Evolutionary conservation across 1,140 invertebrate genomes (phyloP), one percentile per base, ranked within the genome.

Genomic region (Drosophila ohnishii): DNA sequence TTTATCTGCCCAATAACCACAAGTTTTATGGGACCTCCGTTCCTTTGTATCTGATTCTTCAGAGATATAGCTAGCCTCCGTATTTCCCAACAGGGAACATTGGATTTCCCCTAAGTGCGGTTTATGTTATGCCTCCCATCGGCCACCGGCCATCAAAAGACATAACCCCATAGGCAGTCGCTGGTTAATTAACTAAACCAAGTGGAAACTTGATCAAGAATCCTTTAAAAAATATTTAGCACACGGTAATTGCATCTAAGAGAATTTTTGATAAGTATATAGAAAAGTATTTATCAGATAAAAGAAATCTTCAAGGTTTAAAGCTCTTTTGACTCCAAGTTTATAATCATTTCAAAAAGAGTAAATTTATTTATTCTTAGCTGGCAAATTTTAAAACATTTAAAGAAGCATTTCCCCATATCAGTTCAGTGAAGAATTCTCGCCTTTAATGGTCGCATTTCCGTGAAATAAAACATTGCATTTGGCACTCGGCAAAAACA

Each of bases 1-100:
- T 70, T 35, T 28, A 48, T 50, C 66, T 58, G 65, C 32, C 62
- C 65, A 70, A 71, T 59, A 70, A 70, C 51, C 67, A 35, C 51
- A 50, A 57, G 30, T 66, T 69, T 69, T 69, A 69, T 69, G 47
- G 61, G 37, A 65, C 45, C 10, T 45, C 32, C 34, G 42, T 55
- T 53, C 32, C 22, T 34, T 66, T 55, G 47, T 53, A 69, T 55
- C 35, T 42, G 40, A 65, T 60, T 32, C 28, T 28, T 37, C 34
- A 37, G 51, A 37, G 51, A 37, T 55, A 22, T 35, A 1, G 16
- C 19, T 35, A 1, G n/a, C 22, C 32, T 30, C 22, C 16, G n/a
- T 5, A 32, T 50, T 59, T 50, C 40, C 37, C 42, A 16, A 42
- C 28, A 25, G 35, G 35, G 61, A 42, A 63, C 37, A 60, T 61